Conservation (phyloP, 2,888 invertebrate species). For the Cheilosia grossa region DNA sequence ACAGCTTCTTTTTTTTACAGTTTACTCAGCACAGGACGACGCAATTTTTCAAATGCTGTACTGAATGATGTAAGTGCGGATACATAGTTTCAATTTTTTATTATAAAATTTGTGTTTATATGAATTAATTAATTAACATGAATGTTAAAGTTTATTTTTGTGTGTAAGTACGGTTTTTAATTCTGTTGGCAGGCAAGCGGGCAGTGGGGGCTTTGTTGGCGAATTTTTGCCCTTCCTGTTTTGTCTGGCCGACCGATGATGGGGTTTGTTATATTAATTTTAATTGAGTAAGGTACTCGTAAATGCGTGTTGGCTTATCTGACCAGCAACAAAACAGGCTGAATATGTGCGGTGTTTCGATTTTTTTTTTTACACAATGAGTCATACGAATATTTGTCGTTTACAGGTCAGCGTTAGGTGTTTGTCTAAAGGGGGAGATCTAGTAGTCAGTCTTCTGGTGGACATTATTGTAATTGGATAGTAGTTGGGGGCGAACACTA, state of each 20-base stretch:
- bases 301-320: conserved; percentile 15
- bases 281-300: conserved; percentile 68
- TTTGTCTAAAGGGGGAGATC: not conserved
- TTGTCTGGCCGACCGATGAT: conserved; percentile 23
- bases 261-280: conserved; percentile 59
- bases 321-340: not conserved
- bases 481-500: conserved; percentile 18
- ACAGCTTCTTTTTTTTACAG: conserved; percentile 32
- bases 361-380: not conserved
- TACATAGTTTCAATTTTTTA: conserved; percentile 13
- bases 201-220: not conserved
- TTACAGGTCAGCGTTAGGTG: not conserved
- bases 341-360: not conserved
- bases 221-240: conserved; percentile 2
- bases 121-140: conserved; percentile 74
- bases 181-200: conserved; percentile 2
- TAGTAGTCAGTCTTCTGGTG: not conserved
- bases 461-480: conserved; percentile 21
- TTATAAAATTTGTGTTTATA: no score
- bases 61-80: conserved; percentile 70
- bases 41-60: conserved; percentile 53
- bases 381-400: conserved; percentile 22
- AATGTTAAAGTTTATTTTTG: conserved; percentile 64
- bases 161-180: conserved; percentile 29
- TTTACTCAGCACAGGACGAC: conserved; percentile 34